Evolutionary conservation across 1,140 invertebrate species (phyloP).

Genomic region (Bicyclus anynana): DNA sequence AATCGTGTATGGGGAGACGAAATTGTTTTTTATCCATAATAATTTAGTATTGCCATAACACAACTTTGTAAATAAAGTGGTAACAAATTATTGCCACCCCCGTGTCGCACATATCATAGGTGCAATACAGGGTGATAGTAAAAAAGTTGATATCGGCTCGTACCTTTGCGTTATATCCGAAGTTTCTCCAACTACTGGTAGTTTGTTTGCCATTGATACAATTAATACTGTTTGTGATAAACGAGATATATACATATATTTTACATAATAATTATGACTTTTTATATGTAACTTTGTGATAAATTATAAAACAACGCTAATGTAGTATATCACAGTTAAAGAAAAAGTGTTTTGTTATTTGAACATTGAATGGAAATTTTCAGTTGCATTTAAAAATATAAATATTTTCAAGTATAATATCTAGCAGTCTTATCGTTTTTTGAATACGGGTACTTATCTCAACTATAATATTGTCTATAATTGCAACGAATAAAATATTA

Average conservation of each 20-base stretch:
- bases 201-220: conserved; percentile 43
- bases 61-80: conserved; percentile 70
- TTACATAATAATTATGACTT: background rate
- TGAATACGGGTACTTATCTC: no score
- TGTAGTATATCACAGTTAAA: no score
- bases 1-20: conserved; percentile 11
- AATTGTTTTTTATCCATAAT: conserved; percentile 35
- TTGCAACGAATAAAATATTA: no score
- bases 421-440: no score
- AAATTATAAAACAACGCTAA: no score
- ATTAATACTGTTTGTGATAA: conserved; percentile 4
- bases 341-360: no score
- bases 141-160: conserved; percentile 54
- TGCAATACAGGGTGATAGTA: conserved; percentile 59
- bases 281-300: no score
- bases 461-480: no score
- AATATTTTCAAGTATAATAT: no score
- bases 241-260: background rate
- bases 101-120: conserved; percentile 69
- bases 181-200: conserved; percentile 52
- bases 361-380: no score
- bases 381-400: no score
- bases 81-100: conserved; percentile 61
- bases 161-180: conserved; percentile 44
- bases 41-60: conserved; percentile 53